phyloP scores from a whole-genome alignment of 2,888 invertebrate genomes.

The Dynastes maya region DNA sequence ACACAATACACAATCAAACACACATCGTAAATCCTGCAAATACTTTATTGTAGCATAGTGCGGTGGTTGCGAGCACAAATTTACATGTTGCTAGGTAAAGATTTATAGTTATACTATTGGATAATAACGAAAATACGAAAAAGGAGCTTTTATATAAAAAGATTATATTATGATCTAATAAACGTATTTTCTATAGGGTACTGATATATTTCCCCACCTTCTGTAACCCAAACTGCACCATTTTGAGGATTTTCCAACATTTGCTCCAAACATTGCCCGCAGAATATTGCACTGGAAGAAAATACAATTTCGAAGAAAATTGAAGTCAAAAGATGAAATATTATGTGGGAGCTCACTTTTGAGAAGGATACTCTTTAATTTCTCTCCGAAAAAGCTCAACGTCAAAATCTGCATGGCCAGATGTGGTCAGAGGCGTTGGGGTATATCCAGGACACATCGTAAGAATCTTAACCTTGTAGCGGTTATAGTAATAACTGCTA shows the following conservation, averaged over 20 bases:
- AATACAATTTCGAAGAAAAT: not conserved
- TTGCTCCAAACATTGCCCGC: constrained; percentile 51
- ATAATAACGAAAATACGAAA: too few relatives aligned
- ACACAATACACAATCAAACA: too few relatives aligned
- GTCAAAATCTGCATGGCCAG: not conserved
- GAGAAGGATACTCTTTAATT: constrained; percentile 5
- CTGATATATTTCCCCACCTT: constrained; percentile 41
- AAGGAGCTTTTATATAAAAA: too few relatives aligned
- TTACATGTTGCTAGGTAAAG: too few relatives aligned
- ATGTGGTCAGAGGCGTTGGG: constrained; percentile 10
- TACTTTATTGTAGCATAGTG: too few relatives aligned
- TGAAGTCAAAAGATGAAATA: not conserved
- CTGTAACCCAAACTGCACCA: constrained; percentile 55
- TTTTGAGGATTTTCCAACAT: constrained; percentile 53
- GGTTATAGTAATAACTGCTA: constrained; percentile 48
- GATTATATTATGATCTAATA: not conserved
- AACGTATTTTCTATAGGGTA: constrained; percentile 27
- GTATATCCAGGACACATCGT: constrained; percentile 57
- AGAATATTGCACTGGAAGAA: constrained; percentile 45
- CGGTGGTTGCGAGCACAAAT: too few relatives aligned
- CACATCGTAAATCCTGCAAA: too few relatives aligned
- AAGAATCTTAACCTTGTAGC: constrained; percentile 54
- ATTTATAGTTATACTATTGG: too few relatives aligned
- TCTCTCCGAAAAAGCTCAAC: constrained; percentile 4
- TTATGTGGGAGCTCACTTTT: constrained; percentile 35